phyloP scores from a whole-genome alignment of 2,113 vertebrate genomes.

The human region GRCh38 chr3:56647501-56648000 shows the following conservation, averaged over 20 bases:
- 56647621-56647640: conserved; percentile 7
- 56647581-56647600: not conserved
- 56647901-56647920: not conserved
- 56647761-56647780: conserved; percentile 2
- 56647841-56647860: not conserved
- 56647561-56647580: not conserved
- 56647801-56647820: conserved; percentile 19
- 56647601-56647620: not conserved
- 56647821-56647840: not conserved
- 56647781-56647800: not conserved
- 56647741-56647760: conserved; percentile 30
- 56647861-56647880: conserved; percentile 51
- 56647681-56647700: conserved; percentile 16
- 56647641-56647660: not conserved
- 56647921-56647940: too few species aligned
- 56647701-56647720: not conserved
- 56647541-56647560: not conserved
- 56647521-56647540: conserved; percentile 25
- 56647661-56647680: conserved; percentile 6
- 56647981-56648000: too few species aligned
- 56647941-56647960: too few species aligned
- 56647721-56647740: not conserved
- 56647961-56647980: too few species aligned
- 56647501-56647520: not conserved
- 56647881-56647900: not conserved